Base-by-base conservation (phyloP, 2,888 invertebrate genomes). In the Lochmaea capreae region DNA sequence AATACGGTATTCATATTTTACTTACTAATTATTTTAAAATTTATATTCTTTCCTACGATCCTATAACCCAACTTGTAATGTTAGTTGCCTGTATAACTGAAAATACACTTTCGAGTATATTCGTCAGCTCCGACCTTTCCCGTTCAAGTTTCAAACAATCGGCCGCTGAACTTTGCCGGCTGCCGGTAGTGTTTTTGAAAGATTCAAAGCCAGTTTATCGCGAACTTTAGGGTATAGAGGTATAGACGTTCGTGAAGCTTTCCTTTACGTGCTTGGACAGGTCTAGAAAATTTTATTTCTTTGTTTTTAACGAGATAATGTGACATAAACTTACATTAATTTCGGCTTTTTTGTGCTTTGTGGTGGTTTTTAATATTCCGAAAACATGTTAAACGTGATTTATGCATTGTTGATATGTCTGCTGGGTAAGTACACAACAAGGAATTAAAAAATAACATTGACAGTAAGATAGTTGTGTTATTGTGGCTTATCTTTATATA, bases 151-250 rank as follows among this genome's bases (percentile, higher is more conserved):
- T 78, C 75, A 79, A 81, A 81, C 81, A 81, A 80, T 78, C 79
- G 80, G 80, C 71, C 81, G 80, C 78, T 81, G 81, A 81, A 81
- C 81, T 80, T 81, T 73, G 76, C 77, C 77, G 79, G 77, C 77
- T 74, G 76, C 74, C 76, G 74, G 72, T 73, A 72, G 77, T 71
- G 76, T 75, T 73, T 72, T 75, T 77, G 71, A 77, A 72, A 65
- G 43, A 65, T 57, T 57, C 16, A 49, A 71, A 46, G 79, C 79
- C 77, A 79, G 79, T 80, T 81, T 79, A 72, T 75, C 78, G 81
- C 76, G 77, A 75, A 65, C 77, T 73, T 66, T 63, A 49, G 65
- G 66, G 70, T 73, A 72, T 62, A 52, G 73, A 26, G 54, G 59
- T 74, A 69, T 63, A 70, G 68, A 75, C 73, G 67, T 74, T 75